Base-by-base conservation (phyloP, 1,140 invertebrate species). In the Hormaphis cornu region DNA sequence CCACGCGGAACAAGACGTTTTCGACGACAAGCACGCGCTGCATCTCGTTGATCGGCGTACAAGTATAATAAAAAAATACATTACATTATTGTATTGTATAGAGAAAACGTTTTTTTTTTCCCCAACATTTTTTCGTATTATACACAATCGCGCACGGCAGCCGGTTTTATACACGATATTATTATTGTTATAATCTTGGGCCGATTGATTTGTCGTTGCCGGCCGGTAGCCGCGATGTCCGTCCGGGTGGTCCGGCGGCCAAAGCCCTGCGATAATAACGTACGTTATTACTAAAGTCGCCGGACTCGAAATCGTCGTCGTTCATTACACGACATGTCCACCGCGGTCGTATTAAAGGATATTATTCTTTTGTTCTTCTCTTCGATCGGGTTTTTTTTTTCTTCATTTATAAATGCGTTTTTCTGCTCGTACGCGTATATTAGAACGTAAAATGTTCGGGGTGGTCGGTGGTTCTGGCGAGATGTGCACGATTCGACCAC, bases 191-290 rank as follows among this genome's bases (percentile, higher is more conserved):
- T 20, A 48, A 63, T 63, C 61, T 66, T 50, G 30, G 1, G 33
- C 35, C 54, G 42, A 66, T 66, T 66, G 61, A 66, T 66, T 66
- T 66, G 61, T 66, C 61, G 61, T 28, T 44, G 44, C 44, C 35
- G 30, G 61, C 61, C 16, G 61, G 28, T 50, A 46, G 42, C 42
- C 6, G 12, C 42, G 42, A 46, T 40, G 42, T n/a, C n/a, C n/a
- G 54, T 10, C 61, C 61, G 61, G 61, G 61, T 66, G 61, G 61
- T 66, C 61, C 44, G 10, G 26, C 18, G n/a, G 24, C 10, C 18
- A 46, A 7, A 14, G 42, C 18, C n/a, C 6, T 10, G 42, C 18
- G n/a, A n/a, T n/a, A 10, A n/a, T 46, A 14, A 40, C 7, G 37
- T 14, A 46, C 42, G 6, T n/a, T n/a, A n/a, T n/a, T n/a, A n/a